Conservation (phyloP, 2,888 invertebrate species). For the Caenorhabditis panamensis region DNA sequence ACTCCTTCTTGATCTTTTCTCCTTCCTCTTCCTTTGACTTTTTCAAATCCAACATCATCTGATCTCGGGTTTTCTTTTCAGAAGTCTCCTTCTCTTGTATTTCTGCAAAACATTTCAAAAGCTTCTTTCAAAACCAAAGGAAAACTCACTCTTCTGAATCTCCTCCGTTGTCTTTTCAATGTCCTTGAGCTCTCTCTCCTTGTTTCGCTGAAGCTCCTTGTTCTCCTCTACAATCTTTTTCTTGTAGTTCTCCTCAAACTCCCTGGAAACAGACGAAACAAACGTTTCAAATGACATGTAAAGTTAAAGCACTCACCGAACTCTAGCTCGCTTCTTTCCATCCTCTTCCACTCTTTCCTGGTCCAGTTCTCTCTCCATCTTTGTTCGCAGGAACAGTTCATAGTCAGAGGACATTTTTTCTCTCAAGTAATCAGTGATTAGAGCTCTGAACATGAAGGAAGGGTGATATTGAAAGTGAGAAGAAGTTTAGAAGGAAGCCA, state of each 20-base stretch:
- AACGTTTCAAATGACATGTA: neutral
- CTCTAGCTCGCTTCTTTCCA: neutral
- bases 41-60: too few species aligned
- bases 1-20: neutral
- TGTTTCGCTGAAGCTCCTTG: neutral
- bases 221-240: neutral
- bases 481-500: too few species aligned
- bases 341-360: neutral
- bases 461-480: too few species aligned
- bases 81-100: neutral
- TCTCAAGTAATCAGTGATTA: too few species aligned
- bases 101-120: neutral
- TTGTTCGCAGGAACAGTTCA: too few species aligned
- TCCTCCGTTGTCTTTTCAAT: constrained; percentile 18
- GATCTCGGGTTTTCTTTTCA: constrained; percentile 1
- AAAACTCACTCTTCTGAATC: constrained; percentile 9
- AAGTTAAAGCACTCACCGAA: neutral
- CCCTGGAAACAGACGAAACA: neutral
- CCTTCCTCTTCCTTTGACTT: neutral
- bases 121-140: too few species aligned
- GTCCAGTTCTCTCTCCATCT: neutral
- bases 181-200: neutral
- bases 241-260: neutral
- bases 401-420: too few species aligned
- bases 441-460: too few species aligned